Conservation (phyloP, 2,113 vertebrate species). For the Cygnus atratus region DNA sequence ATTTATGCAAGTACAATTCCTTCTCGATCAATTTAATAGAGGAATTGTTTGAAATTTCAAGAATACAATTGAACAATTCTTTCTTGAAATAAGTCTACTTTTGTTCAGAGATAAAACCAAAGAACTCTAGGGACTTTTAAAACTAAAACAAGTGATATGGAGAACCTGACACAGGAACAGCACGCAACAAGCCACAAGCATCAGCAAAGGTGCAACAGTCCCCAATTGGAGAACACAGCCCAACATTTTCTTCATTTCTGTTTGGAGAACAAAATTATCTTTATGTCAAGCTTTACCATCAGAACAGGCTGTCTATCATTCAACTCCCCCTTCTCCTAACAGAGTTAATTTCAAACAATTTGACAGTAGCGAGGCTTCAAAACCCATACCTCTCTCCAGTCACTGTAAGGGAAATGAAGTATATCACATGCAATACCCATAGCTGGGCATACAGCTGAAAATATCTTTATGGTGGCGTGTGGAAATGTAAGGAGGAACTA, state of each 20-base stretch:
- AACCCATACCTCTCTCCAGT: slow-evolving; percentile 23
- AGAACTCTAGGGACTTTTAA: background rate
- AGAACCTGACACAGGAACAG: background rate
- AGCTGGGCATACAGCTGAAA: slow-evolving; percentile 8
- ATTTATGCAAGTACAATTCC: background rate
- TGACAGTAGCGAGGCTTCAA: slow-evolving; percentile 45
- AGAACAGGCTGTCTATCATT: background rate
- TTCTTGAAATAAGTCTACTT: background rate
- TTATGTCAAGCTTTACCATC: background rate
- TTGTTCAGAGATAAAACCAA: background rate
- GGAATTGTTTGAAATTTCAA: too few species aligned
- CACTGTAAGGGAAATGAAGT: slow-evolving; percentile 25
- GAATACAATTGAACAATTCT: background rate
- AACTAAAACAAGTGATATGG: background rate
- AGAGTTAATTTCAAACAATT: slow-evolving; percentile 36
- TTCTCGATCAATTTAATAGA: background rate
- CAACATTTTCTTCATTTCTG: background rate
- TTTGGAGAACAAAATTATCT: slow-evolving; percentile 26
- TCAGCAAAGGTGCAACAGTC: background rate
- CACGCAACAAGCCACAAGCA: background rate
- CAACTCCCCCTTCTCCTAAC: background rate
- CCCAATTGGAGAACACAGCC: background rate
- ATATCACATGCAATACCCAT: background rate
- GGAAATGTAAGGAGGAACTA: background rate
- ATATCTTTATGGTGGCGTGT: background rate